Evolutionary conservation across 2,888 invertebrate species (phyloP).

Genomic region (Alloscopus bannaensis): DNA sequence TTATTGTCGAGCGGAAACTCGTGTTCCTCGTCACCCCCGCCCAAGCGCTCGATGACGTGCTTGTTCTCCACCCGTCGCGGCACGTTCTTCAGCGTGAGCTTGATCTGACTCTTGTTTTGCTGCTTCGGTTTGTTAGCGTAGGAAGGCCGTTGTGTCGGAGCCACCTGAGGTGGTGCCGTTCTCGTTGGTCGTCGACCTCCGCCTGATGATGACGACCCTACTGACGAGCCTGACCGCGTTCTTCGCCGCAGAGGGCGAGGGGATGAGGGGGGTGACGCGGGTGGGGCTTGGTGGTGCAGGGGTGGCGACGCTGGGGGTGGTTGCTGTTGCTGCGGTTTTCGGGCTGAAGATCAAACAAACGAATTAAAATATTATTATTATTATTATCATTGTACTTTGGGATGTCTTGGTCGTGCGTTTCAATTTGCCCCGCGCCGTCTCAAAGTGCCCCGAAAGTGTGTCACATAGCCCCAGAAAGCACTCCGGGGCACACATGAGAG

Average conservation of each 20-base stretch:
- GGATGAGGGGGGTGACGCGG: neutral
- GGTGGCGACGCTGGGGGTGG: slow-evolving; percentile 16
- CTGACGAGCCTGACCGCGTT: slow-evolving; percentile 2
- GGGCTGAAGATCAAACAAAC: neutral
- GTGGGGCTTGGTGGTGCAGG: neutral
- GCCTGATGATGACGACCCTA: neutral
- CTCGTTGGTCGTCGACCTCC: neutral
- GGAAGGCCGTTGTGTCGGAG: slow-evolving; percentile 79
- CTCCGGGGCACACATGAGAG: too few species aligned
- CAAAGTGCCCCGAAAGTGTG: too few species aligned
- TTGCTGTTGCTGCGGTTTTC: slow-evolving; percentile 4
- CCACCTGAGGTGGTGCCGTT: slow-evolving; percentile 25
- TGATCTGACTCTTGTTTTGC: slow-evolving; percentile 75
- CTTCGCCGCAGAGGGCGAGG: too few species aligned
- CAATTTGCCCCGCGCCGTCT: too few species aligned
- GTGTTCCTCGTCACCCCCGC: slow-evolving; percentile 75
- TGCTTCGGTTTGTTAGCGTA: slow-evolving; percentile 74
- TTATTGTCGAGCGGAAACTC: neutral
- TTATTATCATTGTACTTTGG: too few species aligned
- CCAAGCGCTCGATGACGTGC: slow-evolving; percentile 77
- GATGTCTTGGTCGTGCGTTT: too few species aligned
- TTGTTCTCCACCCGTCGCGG: slow-evolving; percentile 73
- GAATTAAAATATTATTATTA: too few species aligned
- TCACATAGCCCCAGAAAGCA: too few species aligned
- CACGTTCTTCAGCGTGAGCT: slow-evolving; percentile 73